These are phyloP conservation scores for Protosalanx chinensis DNA, from an alignment of 2,797 vertebrate species.

Conservation along the genomic window DNA sequence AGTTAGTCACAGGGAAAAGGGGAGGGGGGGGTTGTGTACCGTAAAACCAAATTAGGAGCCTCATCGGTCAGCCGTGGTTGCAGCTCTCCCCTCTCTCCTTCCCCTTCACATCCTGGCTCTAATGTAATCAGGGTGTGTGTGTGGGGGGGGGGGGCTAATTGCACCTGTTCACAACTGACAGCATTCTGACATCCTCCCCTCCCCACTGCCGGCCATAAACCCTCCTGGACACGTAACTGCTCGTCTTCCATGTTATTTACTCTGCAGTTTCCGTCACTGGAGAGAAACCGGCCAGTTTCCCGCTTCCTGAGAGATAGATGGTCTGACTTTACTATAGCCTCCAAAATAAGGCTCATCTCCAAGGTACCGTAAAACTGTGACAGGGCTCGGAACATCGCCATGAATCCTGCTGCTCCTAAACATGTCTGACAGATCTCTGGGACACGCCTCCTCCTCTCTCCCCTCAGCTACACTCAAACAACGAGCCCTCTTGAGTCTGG, in stretches of 20 bases:
- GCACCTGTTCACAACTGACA: constrained; percentile 77
- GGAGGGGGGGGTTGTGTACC: constrained; percentile 42
- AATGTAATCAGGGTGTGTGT: constrained; percentile 75
- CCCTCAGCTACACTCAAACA: no score
- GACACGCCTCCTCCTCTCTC: no score
- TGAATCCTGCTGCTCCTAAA: no score
- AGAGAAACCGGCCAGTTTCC: constrained; percentile 47
- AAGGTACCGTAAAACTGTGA: no score
- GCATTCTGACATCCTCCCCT: constrained; percentile 80
- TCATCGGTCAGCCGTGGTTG: constrained; percentile 54
- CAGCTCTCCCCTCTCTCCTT: constrained; percentile 26
- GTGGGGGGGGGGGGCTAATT: constrained; percentile 73
- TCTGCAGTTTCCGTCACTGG: constrained; percentile 69
- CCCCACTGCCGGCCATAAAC: constrained; percentile 79
- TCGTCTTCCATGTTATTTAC: constrained; percentile 74
- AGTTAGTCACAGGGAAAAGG: constrained; percentile 67
- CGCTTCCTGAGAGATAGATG: no score
- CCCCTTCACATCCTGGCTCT: constrained; percentile 78
- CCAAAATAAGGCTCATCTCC: no score
- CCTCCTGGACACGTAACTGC: constrained; percentile 72
- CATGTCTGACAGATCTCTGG: no score
- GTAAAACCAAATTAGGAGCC: constrained; percentile 53
- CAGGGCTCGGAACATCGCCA: no score
- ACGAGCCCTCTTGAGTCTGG: no score
- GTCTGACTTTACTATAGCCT: no score